Conservation (phyloP, 2,888 invertebrate species). For the Drosophila nr. perissopoda region DNA sequence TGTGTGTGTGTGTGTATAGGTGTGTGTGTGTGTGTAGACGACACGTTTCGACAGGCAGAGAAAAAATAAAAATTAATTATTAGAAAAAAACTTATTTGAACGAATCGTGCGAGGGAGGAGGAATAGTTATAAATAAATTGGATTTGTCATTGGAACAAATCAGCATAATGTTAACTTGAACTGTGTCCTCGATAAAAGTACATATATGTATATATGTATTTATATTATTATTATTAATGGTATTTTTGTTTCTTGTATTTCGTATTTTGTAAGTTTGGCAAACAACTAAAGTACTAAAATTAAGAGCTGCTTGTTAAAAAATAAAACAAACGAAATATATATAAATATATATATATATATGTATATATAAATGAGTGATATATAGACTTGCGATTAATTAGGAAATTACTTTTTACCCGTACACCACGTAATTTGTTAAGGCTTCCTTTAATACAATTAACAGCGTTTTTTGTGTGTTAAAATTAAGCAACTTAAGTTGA, state of each 20-base stretch:
- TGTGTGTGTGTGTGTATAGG: conserved; percentile 14
- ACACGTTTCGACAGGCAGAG: conserved; percentile 53
- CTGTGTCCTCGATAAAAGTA: conserved; percentile 72
- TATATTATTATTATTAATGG: conserved; percentile 40
- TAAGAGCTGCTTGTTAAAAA: conserved; percentile 18
- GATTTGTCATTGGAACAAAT: conserved; percentile 60
- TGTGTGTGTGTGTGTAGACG: conserved; percentile 32
- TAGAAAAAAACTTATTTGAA: conserved; percentile 34
- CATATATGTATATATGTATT: conserved; percentile 22
- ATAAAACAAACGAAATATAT: neutral
- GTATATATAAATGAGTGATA: conserved; percentile 14
- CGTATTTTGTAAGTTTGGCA: conserved; percentile 41
- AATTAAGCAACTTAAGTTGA: conserved; percentile 60
- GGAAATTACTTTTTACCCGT: conserved; percentile 59
- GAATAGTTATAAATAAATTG: conserved; percentile 37
- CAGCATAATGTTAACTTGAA: conserved; percentile 82
- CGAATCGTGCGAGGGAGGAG: conserved; percentile 19
- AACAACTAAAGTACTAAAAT: conserved; percentile 50
- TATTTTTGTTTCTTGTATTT: conserved; percentile 12
- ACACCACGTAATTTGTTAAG: conserved; percentile 66
- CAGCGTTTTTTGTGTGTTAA: conserved; percentile 29
- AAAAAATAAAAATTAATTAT: conserved; percentile 8
- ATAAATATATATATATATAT: neutral
- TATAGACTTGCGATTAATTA: conserved; percentile 29
- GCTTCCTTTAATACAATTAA: conserved; percentile 59